A percentile compares a stretch with the other conserved stretches of the same genome.
Conservation (phyloP, 2,888 invertebrate species). For the Dysmachus trigonus region DNA sequence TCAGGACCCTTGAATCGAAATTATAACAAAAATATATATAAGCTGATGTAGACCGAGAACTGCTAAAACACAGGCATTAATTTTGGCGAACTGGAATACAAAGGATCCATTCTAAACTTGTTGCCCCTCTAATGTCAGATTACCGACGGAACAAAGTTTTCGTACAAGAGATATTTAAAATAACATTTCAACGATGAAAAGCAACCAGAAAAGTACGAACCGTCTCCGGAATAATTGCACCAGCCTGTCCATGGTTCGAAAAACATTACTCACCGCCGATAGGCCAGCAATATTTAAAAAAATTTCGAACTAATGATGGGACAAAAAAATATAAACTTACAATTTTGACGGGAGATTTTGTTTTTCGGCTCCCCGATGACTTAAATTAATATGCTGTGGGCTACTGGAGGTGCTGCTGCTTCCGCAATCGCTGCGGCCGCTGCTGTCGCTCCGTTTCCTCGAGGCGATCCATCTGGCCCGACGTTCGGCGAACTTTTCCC, state of each 20-base stretch:
- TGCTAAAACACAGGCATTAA: no score
- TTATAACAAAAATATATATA: no score
- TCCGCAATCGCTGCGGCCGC: conserved; percentile 1
- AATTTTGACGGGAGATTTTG: conserved; percentile 54
- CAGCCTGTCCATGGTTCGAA: not conserved
- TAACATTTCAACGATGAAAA: not conserved
- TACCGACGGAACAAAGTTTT: no score
- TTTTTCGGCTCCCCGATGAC: conserved; percentile 44
- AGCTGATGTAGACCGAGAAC: no score
- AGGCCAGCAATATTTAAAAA: conserved; percentile 43
- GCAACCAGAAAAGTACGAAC: not conserved
- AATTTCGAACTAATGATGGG: conserved; percentile 31
- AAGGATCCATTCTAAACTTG: no score
- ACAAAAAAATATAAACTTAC: conserved; percentile 51
- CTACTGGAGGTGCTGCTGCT: not conserved
- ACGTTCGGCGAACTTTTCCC: conserved; percentile 63
- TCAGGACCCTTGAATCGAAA: no score
- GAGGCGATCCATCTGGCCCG: conserved; percentile 61
- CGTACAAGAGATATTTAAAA: no score
- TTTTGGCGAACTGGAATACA: no score
- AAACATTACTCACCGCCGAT: not conserved
- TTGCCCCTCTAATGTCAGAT: no score
- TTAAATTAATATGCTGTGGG: conserved; percentile 21
- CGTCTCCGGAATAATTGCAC: not conserved
- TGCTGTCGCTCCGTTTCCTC: conserved; percentile 55